phyloP scores from a whole-genome alignment of 92 coral and sea anemone species.

The Epizoanthus scotinus region DNA sequence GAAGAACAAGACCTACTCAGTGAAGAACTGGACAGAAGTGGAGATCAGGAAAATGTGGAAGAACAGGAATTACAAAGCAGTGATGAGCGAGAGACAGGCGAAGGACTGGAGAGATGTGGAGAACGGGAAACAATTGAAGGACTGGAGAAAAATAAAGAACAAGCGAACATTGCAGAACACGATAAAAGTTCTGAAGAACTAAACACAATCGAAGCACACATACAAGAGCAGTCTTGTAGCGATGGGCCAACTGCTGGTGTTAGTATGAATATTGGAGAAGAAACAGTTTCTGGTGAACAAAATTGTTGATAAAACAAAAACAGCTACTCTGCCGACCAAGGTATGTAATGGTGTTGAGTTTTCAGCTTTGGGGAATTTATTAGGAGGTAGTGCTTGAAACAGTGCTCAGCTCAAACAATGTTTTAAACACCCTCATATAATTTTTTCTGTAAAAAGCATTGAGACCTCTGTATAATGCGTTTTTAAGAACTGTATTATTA shows the following conservation, averaged over 20 bases:
- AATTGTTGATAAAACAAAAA: background rate
- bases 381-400: too few relatives aligned
- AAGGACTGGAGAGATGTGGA: background rate
- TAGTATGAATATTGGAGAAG: background rate
- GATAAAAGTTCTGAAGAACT: background rate
- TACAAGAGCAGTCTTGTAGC: background rate
- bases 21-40: background rate
- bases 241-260: background rate
- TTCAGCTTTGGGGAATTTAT: too few relatives aligned
- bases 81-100: background rate
- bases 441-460: too few relatives aligned
- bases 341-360: background rate
- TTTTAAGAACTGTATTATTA: too few relatives aligned
- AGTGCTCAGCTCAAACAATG: too few relatives aligned
- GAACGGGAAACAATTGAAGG: background rate
- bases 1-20: background rate
- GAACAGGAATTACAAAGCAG: background rate
- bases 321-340: background rate
- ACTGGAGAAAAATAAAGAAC: background rate
- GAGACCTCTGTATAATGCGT: too few relatives aligned
- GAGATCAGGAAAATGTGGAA: background rate
- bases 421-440: too few relatives aligned
- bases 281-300: background rate
- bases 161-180: background rate
- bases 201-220: background rate